Conservation (phyloP, 64 coral and sea anemone species). For the Astreopora myriophthalma region DNA sequence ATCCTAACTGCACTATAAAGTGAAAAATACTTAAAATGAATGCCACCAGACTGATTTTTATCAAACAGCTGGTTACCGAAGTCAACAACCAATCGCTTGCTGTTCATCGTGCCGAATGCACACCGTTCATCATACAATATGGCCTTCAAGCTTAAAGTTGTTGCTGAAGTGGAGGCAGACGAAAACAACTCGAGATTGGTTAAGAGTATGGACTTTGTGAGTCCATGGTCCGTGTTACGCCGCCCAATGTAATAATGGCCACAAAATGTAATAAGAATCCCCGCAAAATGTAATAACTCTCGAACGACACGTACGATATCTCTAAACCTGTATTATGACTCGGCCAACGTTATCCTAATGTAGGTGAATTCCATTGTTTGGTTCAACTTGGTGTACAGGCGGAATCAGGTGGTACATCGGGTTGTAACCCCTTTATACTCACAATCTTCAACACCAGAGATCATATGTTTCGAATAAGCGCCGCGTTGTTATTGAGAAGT, state of each 20-base stretch:
- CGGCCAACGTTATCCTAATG: not conserved
- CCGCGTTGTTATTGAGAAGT: not conserved
- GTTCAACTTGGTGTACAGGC: not conserved
- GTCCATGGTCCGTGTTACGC: not conserved
- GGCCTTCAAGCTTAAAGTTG: conserved; percentile 16
- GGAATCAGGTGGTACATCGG: not conserved
- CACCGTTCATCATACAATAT: not conserved
- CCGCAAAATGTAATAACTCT: not conserved
- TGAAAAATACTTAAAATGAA: not conserved
- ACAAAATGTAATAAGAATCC: no score
- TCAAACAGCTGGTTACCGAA: conserved; percentile 2
- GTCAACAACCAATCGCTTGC: not conserved
- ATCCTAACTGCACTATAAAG: not conserved
- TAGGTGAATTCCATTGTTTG: not conserved
- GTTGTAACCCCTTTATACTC: not conserved
- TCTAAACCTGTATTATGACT: not conserved
- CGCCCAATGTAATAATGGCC: not conserved
- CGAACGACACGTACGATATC: not conserved
- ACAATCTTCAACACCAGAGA: not conserved
- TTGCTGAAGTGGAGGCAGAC: not conserved
- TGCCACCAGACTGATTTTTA: not conserved
- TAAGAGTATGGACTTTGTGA: not conserved
- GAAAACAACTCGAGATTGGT: not conserved
- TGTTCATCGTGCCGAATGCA: not conserved
- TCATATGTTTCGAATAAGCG: not conserved